phyloP scores from a whole-genome alignment of 1,140 invertebrate genomes.

The Euwallacea similis region DNA sequence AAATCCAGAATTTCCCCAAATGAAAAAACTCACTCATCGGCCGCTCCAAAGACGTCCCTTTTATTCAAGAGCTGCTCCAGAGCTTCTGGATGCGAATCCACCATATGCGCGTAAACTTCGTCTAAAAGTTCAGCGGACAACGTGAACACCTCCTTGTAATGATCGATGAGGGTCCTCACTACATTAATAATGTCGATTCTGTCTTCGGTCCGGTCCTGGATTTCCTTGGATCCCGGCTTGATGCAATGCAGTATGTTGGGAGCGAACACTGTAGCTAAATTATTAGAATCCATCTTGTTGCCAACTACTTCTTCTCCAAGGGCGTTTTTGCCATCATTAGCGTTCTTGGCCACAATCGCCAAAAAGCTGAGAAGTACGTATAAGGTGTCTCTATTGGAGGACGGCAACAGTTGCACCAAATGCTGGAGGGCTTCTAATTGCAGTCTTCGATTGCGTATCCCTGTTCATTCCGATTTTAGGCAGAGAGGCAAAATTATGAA shows the following conservation, averaged over 20 bases:
- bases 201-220: constrained; percentile 74
- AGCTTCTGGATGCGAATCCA: constrained; percentile 78
- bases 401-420: constrained; percentile 81
- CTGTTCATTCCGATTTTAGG: constrained; percentile 55
- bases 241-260: constrained; percentile 88
- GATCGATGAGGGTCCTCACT: constrained; percentile 78
- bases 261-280: constrained; percentile 90
- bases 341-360: constrained; percentile 72
- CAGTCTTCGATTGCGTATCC: constrained; percentile 76
- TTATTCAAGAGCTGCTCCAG: constrained; percentile 68
- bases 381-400: constrained; percentile 85
- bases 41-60: constrained; percentile 48
- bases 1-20: not conserved
- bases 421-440: constrained; percentile 83
- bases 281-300: constrained; percentile 92
- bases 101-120: constrained; percentile 81
- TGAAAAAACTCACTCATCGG: constrained; percentile 59
- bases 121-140: constrained; percentile 79
- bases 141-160: constrained; percentile 73
- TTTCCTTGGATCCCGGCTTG: constrained; percentile 61
- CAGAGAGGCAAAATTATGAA: not conserved
- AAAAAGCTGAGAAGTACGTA: constrained; percentile 81
- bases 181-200: constrained; percentile 88
- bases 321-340: constrained; percentile 60
- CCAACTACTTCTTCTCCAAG: constrained; percentile 66